Conservation (phyloP, 2,888 invertebrate species). For the Epistrophella euchroma region DNA sequence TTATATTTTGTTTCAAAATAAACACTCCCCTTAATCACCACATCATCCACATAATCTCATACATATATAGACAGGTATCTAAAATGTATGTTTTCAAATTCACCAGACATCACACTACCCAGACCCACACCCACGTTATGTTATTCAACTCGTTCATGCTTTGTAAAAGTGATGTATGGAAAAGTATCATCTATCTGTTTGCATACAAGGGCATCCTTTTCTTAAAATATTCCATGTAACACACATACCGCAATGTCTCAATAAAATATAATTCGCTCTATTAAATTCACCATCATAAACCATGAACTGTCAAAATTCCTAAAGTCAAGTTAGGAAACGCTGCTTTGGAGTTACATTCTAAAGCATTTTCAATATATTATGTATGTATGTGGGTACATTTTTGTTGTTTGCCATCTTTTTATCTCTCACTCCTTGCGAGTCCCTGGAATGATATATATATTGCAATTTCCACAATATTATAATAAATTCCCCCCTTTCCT, state of each 20-base stretch:
- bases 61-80: not conserved
- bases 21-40: not conserved
- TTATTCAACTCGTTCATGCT: not conserved
- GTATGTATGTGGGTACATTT: too few species aligned
- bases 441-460: slow-evolving; percentile 47
- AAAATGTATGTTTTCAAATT: not conserved
- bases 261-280: slow-evolving; percentile 70
- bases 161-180: not conserved
- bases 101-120: slow-evolving; percentile 4
- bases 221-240: slow-evolving; percentile 56
- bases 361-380: slow-evolving; percentile 16
- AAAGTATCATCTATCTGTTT: slow-evolving; percentile 17
- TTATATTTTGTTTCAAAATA: slow-evolving; percentile 15
- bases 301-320: slow-evolving; percentile 64
- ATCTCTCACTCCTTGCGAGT: not conserved
- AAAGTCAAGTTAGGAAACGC: slow-evolving; percentile 18
- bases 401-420: not conserved
- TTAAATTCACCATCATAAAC: slow-evolving; percentile 61
- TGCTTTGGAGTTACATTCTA: slow-evolving; percentile 7
- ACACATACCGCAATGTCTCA: slow-evolving; percentile 49
- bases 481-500: slow-evolving; percentile 30
- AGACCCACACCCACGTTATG: too few species aligned
- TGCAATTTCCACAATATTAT: slow-evolving; percentile 61
- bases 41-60: not conserved
- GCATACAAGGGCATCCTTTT: slow-evolving; percentile 23